These are phyloP conservation scores for Neotoma lepida DNA, from an alignment of 2,113 vertebrate species.

Conservation along the genomic window DNA sequence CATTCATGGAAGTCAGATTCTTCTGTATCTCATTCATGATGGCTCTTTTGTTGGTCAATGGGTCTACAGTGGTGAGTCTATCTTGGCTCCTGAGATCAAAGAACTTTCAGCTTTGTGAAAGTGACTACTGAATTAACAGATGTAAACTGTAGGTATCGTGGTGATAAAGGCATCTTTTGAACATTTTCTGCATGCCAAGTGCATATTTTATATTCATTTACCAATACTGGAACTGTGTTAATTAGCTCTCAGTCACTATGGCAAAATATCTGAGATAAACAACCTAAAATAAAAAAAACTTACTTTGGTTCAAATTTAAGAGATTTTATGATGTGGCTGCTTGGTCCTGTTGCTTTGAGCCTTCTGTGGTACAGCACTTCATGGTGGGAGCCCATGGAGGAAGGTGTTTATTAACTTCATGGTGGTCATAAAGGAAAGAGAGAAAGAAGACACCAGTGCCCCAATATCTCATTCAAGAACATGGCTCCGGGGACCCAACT, in stretches of 20 bases:
- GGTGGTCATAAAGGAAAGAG: background rate
- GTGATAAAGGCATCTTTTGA: background rate
- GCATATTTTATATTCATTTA: constrained; percentile 9
- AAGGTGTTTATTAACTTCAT: background rate
- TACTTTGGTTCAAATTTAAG: background rate
- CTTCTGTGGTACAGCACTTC: background rate
- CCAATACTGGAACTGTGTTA: background rate
- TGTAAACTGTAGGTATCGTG: background rate
- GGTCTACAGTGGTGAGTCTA: background rate
- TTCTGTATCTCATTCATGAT: background rate
- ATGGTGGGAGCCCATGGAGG: background rate
- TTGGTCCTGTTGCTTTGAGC: background rate
- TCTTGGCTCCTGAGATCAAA: background rate
- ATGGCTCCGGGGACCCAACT: background rate
- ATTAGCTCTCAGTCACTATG: background rate
- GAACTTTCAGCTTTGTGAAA: background rate
- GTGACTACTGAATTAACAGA: constrained; percentile 3
- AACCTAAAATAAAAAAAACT: background rate
- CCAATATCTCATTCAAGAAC: background rate
- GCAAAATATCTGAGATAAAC: background rate
- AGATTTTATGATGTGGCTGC: background rate
- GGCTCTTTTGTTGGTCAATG: background rate
- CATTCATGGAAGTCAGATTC: background rate
- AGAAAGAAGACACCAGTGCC: background rate
- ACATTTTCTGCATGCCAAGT: background rate